Evolutionary conservation across 2,888 invertebrate genomes (phyloP).

Genomic region (Creontiades dilutus): DNA sequence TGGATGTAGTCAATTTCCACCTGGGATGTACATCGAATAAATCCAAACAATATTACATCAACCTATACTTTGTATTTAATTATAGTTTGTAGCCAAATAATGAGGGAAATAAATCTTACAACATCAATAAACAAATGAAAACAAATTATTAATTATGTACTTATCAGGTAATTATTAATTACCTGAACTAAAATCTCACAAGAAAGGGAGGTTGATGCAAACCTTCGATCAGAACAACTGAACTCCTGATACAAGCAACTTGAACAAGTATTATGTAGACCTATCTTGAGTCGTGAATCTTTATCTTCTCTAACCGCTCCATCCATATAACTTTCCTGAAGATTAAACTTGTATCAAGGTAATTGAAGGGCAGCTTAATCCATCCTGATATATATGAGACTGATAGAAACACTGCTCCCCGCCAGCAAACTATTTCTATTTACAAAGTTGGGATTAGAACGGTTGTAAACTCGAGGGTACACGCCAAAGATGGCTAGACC

Average conservation of each 20-base stretch:
- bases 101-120: too few species aligned
- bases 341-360: slow-evolving; percentile 7
- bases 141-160: too few species aligned
- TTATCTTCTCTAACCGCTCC: neutral
- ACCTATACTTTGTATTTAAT: too few species aligned
- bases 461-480: slow-evolving; percentile 53
- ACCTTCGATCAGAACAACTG: too few species aligned
- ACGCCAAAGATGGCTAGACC: slow-evolving; percentile 58
- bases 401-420: slow-evolving; percentile 34
- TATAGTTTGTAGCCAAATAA: too few species aligned
- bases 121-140: too few species aligned
- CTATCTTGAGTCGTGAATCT: neutral
- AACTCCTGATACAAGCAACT: neutral
- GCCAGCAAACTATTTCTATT: slow-evolving; percentile 48
- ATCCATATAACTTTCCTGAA: neutral
- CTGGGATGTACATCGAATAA: too few species aligned
- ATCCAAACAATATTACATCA: too few species aligned
- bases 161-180: too few species aligned
- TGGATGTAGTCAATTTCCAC: too few species aligned
- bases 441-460: slow-evolving; percentile 42
- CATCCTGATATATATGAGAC: slow-evolving; percentile 10
- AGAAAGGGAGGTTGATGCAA: too few species aligned
- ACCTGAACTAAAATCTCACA: too few species aligned
- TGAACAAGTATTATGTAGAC: neutral
- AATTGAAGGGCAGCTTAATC: slow-evolving; percentile 1